Base-by-base conservation (phyloP, 2,888 invertebrate genomes). In the Atherix ibis region DNA sequence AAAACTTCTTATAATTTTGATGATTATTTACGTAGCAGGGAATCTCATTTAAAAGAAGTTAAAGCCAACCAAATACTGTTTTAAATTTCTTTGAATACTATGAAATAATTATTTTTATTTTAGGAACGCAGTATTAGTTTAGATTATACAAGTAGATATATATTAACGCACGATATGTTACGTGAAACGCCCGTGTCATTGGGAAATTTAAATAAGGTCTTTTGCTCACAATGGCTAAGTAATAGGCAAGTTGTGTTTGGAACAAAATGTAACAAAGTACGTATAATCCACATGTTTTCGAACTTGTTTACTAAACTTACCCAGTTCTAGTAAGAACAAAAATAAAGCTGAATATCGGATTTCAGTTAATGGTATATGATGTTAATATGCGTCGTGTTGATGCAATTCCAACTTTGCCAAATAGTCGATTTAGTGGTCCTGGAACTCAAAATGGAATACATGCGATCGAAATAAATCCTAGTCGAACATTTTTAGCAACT, bases 201-300 rank as follows among this genome's bases (percentile, higher is more conserved):
- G 42, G 82, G 80, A 45, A 83, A 79, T 58, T 80, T 87, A 69
- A 88, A 88, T 62, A 88, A 88, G 63, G 85, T 87, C 38, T 95
- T 94, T 66, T 89, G 92, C 56, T 89, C 92, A 0, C 82, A 91
- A 57, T 95, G 95, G 94, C 68, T 95, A 25, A 88, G 87, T 46
- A 87, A 89, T 62, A 71, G 88, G 49, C 91, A 92, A 66, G 83
- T 95, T 37, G 88, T 92, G 15, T 89, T 92, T 58, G 95, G 94
- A 35, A 94, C 94, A 32, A 95, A 95, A 62, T 94, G 95, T 63
- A 94, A 94, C 64, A 91, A 89, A 73, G 84, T 85, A 57, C 48
- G 45, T n/a, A n/a, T 32, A 38, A 18, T 25, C 12, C 15, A 10
- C 16, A 10, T 12, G 19, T 22, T 5, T 22, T 24, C 12, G 13